phyloP scores from a whole-genome alignment of 2,797 vertebrate species.

The Coregonus suidteri region DNA sequence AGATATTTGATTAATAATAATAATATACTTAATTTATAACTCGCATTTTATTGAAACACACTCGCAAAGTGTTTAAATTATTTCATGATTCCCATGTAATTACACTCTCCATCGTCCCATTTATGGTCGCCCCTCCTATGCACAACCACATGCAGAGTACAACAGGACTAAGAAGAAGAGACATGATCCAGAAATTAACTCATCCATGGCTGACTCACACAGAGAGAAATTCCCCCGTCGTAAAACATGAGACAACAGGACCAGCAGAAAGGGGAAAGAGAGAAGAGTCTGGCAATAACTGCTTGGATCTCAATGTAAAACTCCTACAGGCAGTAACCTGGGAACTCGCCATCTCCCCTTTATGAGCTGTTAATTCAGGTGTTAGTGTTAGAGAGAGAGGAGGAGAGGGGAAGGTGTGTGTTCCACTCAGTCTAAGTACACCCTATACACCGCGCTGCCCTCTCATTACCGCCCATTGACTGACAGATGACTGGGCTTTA shows the following conservation, averaged over 20 bases:
- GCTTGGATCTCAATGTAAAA: conserved; percentile 60
- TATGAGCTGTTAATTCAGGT: conserved; percentile 63
- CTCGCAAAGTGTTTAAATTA: background rate
- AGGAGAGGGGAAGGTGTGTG: conserved; percentile 12
- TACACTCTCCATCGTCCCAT: background rate
- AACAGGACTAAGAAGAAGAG: background rate
- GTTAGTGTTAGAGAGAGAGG: conserved; percentile 14
- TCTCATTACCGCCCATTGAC: conserved; percentile 45
- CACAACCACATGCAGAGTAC: background rate
- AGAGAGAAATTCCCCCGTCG: conserved; percentile 46
- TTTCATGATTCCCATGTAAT: background rate
- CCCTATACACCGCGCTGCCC: background rate
- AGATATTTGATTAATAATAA: background rate
- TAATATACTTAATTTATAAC: background rate
- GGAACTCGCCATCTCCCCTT: conserved; percentile 56
- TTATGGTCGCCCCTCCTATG: no score
- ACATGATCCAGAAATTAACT: conserved; percentile 18
- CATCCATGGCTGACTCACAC: conserved; percentile 48
- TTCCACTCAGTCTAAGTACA: conserved; percentile 35
- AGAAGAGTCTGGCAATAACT: conserved; percentile 58
- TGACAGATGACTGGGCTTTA: conserved; percentile 22
- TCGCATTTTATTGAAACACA: background rate
- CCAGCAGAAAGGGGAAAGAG: conserved; percentile 31
- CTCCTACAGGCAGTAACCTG: conserved; percentile 45
- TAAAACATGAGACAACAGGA: conserved; percentile 49